phyloP scores from a whole-genome alignment of 2,888 invertebrate genomes.

The Hydroisotoma schaefferi region DNA sequence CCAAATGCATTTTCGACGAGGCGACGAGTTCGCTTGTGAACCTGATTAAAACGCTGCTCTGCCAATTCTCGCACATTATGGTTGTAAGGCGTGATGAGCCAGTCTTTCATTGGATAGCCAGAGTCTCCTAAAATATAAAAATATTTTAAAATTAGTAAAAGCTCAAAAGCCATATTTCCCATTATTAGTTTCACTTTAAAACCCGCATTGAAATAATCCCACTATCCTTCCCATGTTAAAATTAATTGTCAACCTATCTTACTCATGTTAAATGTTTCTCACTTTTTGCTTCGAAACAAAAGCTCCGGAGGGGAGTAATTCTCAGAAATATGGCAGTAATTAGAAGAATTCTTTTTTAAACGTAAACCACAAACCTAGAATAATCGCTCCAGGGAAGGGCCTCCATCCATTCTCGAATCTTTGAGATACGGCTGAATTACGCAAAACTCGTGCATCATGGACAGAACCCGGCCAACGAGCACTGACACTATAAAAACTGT shows the following conservation, averaged over 20 bases:
- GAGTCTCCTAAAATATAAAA: constrained; percentile 10
- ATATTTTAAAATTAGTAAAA: background rate
- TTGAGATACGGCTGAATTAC: constrained; percentile 18
- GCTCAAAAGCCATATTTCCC: background rate
- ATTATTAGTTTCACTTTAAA: no score
- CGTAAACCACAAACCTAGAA: constrained; percentile 23
- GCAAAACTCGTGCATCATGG: constrained; percentile 31
- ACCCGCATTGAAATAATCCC: no score
- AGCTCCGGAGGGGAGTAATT: no score
- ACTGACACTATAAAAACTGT: constrained; percentile 20
- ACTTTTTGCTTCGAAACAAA: no score
- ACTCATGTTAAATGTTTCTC: no score
- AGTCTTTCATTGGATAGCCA: constrained; percentile 17
- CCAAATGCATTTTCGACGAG: constrained; percentile 16
- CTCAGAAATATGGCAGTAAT: no score
- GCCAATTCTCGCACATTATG: background rate
- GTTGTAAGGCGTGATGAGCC: constrained; percentile 13
- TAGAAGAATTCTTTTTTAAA: no score
- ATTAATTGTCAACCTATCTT: no score
- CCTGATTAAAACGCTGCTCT: constrained; percentile 13
- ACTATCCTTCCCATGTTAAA: no score
- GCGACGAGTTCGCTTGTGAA: constrained; percentile 13
- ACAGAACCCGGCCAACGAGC: constrained; percentile 28
- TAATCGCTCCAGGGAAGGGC: constrained; percentile 34
- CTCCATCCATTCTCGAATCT: constrained; percentile 31